Percentiles rank a stretch among this genome's conserved stretches.
Evolutionary conservation across 2,797 vertebrate genomes (phyloP).

Genomic region (Rhynchonycteris naso): DNA sequence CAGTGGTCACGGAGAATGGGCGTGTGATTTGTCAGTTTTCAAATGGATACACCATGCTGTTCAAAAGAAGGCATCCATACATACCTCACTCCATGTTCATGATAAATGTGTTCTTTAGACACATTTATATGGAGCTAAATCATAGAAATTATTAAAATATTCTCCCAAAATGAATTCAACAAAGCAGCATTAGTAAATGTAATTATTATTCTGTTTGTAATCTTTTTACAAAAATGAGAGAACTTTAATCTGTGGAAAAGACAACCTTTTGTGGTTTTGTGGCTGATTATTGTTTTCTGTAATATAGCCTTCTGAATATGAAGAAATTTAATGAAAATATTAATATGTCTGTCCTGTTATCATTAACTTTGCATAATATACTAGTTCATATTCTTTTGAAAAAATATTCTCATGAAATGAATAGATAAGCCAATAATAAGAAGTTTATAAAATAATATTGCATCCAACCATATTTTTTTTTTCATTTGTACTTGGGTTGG

Average conservation of each 20-base stretch:
- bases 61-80: background rate
- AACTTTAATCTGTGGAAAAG: background rate
- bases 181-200: background rate
- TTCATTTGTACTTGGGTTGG: background rate
- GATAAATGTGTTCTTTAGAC: background rate
- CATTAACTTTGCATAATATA: background rate
- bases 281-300: constrained; percentile 27
- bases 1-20: background rate
- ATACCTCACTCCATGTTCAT: background rate
- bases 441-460: constrained; percentile 5
- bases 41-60: background rate
- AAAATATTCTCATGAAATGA: background rate
- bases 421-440: background rate
- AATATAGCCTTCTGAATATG: background rate
- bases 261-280: background rate
- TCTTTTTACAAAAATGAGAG: background rate
- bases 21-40: background rate
- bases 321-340: background rate
- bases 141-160: constrained; percentile 11
- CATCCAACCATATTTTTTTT: background rate
- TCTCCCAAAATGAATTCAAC: background rate
- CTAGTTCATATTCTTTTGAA: background rate
- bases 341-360: background rate
- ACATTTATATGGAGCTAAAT: background rate
- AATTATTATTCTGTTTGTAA: background rate